Evolutionary conservation across 2,797 vertebrate species (phyloP).

Genomic region (Chaetophractus vellerosus): DNA sequence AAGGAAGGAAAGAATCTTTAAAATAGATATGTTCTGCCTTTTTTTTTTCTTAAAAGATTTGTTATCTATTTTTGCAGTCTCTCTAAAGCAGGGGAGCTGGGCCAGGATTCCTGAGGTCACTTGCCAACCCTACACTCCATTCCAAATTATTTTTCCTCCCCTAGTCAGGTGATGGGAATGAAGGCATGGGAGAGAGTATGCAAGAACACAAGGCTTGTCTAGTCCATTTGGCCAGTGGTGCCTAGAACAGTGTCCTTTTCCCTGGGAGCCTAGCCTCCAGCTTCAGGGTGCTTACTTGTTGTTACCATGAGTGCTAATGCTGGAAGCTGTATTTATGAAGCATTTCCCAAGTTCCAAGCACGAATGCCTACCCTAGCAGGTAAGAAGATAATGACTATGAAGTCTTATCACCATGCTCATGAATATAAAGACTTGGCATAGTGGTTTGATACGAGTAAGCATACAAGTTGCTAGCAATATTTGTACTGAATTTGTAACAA

Average conservation of each 20-base stretch:
- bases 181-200: background rate
- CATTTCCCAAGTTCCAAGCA: background rate
- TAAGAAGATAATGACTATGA: background rate
- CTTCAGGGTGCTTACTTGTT: background rate
- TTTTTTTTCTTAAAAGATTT: constrained; percentile 48
- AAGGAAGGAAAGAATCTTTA: constrained; percentile 72
- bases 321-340: background rate
- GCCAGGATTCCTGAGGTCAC: constrained; percentile 11
- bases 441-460: background rate
- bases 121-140: background rate
- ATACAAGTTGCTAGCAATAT: background rate
- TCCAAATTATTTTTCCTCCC: background rate
- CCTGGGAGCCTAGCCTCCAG: background rate
- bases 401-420: background rate
- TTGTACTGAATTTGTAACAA: constrained; percentile 4
- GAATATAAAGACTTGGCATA: background rate
- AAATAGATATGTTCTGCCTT: constrained; percentile 74
- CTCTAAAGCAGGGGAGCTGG: background rate
- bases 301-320: background rate
- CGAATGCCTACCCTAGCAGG: background rate
- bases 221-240: background rate
- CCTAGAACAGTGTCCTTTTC: background rate
- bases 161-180: background rate
- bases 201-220: background rate
- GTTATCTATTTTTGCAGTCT: constrained; percentile 65